Evolutionary conservation across 1,140 invertebrate species (phyloP), one percentile per base, ranked within the genome.

Genomic region (Drosophila carrolli): DNA sequence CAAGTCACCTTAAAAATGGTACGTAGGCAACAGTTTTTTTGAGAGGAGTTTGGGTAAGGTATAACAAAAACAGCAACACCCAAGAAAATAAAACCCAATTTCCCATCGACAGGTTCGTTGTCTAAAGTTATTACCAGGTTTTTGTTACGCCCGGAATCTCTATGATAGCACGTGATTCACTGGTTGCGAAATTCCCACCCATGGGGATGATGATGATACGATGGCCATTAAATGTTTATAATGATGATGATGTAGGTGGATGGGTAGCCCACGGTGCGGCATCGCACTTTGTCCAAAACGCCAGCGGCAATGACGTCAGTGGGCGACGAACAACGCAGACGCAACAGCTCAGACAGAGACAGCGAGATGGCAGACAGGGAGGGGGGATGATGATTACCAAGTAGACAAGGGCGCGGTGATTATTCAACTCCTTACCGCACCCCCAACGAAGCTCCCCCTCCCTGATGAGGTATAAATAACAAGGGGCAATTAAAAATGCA

Each of bases 401-500:
- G 43, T 51, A 56, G 54, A 51, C 38, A 53, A 59, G 62, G 37
- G 56, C 55, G 19, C 27, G 27, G 56, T 38, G 76, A 80, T 84
- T 70, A 70, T 51, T 78, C 66, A 82, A 71, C 65, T 50, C 67
- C 44, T 9, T 14, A 19, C 41, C 43, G 23, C 57, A 16, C 35
- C 35, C 61, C 56, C 41, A 27, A 27, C 19, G 19, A 47, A 13
- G 4, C 3, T n/a, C 13, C 23, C 27, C 27, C 7, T 13, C 59
- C 78, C 55, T n/a, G 59, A 63, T 62, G 59, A 68, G 71, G 75
- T 70, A 76, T 76, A 76, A 86, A 76, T 66, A 85, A 66, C 67
- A 80, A 72, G 78, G 54, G 61, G 72, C 66, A 86, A 86, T 86
- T 81, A 86, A 75, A 81, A 74, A 47, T 78, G 66, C 75, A 71